Conservation (phyloP, 2,797 vertebrate genomes). For the Sebastolobus altivelis region DNA sequence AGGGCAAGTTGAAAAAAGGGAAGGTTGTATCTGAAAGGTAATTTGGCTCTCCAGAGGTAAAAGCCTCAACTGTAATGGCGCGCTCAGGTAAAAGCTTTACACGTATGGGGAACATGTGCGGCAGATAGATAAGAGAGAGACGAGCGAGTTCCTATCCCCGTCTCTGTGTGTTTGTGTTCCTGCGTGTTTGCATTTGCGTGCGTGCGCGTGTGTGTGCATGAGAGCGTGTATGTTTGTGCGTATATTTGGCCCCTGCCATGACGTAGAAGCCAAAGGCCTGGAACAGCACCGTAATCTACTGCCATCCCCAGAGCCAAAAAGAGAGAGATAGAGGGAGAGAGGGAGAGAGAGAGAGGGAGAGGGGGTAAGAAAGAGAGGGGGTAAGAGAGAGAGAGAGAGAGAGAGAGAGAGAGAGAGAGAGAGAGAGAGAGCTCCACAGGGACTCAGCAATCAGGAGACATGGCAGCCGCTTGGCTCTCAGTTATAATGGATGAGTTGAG, state of each 20-base stretch:
- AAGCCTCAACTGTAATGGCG: constrained; percentile 78
- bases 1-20: constrained; percentile 78
- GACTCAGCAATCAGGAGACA: constrained; percentile 81
- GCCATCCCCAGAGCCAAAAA: constrained; percentile 61
- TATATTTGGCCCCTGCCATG: constrained; percentile 66
- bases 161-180: constrained; percentile 59
- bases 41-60: constrained; percentile 82
- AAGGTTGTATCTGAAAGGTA: constrained; percentile 82
- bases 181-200: constrained; percentile 26
- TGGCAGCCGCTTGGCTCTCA: constrained; percentile 81
- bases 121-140: constrained; percentile 82
- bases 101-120: constrained; percentile 85
- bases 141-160: constrained; percentile 59
- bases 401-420: constrained; percentile 13
- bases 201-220: constrained; percentile 22
- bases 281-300: constrained; percentile 71
- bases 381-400: background rate
- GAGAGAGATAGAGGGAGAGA: constrained; percentile 1
- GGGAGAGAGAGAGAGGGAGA: background rate
- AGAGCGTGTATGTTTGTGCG: constrained; percentile 41
- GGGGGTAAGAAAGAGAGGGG: constrained; percentile 36
- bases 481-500: constrained; percentile 83
- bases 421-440: constrained; percentile 59
- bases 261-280: constrained; percentile 70
- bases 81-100: constrained; percentile 82